These are phyloP conservation scores for Phrynocephalus guinanensis DNA, from an alignment of 2,797 vertebrate species.

Conservation along the genomic window DNA sequence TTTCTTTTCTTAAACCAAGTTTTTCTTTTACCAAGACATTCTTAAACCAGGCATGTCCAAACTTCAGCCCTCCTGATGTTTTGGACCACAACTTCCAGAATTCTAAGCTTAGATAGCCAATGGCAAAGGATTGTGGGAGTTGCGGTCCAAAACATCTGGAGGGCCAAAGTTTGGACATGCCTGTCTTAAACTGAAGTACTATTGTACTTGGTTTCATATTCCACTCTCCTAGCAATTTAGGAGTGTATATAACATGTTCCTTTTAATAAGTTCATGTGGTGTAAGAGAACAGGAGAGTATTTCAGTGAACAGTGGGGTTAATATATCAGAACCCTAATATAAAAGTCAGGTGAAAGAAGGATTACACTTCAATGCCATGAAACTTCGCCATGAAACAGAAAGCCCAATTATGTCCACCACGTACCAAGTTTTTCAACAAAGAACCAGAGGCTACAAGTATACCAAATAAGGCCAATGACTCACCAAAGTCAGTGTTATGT, in stretches of 20 bases:
- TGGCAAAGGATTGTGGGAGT: too few relatives aligned
- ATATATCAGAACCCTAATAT: not conserved
- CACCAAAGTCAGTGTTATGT: not conserved
- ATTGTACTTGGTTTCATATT: not conserved
- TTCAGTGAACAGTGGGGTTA: not conserved
- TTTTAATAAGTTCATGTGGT: not conserved
- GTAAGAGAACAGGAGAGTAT: not conserved
- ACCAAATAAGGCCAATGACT: not conserved
- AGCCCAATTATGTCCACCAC: not conserved
- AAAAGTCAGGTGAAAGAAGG: not conserved
- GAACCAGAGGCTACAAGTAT: not conserved
- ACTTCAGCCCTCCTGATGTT: too few relatives aligned
- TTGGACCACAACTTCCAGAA: too few relatives aligned
- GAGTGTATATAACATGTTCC: not conserved
- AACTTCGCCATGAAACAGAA: not conserved
- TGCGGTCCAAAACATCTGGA: too few relatives aligned
- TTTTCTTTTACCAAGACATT: too few relatives aligned
- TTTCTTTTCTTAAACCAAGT: too few relatives aligned
- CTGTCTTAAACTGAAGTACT: too few relatives aligned
- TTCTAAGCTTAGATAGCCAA: too few relatives aligned
- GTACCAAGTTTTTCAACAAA: not conserved
- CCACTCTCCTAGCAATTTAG: not conserved
- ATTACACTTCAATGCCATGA: not conserved
- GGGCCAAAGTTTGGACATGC: too few relatives aligned
- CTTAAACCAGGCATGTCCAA: too few relatives aligned